Conservation (phyloP, 2,113 vertebrate species). For the Callocephalon fimbriatum region DNA sequence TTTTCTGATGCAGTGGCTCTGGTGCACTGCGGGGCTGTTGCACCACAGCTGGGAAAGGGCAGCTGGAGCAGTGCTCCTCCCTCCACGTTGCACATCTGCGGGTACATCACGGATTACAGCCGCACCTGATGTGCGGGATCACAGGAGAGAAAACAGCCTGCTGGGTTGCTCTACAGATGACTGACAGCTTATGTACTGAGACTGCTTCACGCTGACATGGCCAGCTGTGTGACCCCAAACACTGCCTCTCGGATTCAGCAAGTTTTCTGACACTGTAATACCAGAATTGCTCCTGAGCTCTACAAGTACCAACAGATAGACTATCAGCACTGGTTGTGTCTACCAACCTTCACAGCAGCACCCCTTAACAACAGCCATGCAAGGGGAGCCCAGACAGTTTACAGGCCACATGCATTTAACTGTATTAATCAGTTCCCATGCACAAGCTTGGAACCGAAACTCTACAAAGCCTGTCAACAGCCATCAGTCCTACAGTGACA, state of each 20-base stretch:
- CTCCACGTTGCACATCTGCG: rapidly evolving
- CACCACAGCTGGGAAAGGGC: too few relatives aligned
- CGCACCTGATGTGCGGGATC: neutral
- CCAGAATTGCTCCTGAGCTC: neutral
- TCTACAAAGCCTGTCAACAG: neutral
- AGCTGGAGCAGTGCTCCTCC: neutral
- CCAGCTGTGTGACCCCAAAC: neutral
- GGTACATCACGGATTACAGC: neutral
- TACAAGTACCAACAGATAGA: neutral
- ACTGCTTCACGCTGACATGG: neutral
- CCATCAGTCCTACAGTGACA: neutral
- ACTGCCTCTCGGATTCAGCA: rapidly evolving
- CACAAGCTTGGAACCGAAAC: neutral
- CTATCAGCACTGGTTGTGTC: neutral
- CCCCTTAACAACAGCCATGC: rapidly evolving
- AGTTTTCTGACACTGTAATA: neutral
- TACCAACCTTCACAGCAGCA: neutral
- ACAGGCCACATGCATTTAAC: neutral
- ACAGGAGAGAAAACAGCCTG: neutral
- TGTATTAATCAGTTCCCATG: neutral
- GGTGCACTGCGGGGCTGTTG: rapidly evolving
- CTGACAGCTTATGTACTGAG: neutral
- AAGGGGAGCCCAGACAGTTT: neutral
- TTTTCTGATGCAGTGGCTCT: neutral
- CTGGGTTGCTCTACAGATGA: neutral